phyloP scores from a whole-genome alignment of 2,113 vertebrate species.

The Calcarius ornatus region DNA sequence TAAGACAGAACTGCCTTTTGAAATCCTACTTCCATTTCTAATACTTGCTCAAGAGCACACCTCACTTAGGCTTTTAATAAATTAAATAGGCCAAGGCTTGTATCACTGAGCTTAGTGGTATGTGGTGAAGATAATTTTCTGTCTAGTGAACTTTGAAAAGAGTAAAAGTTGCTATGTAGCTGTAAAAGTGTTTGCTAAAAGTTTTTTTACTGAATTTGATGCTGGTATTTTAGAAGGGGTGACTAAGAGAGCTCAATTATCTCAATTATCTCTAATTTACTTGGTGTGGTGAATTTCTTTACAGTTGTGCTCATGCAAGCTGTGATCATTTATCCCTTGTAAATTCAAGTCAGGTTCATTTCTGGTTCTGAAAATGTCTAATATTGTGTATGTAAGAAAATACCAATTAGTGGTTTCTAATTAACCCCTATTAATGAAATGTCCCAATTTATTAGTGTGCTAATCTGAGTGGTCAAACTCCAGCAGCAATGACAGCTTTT shows the following conservation, averaged over 20 bases:
- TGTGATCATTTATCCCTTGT: neutral
- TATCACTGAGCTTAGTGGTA: neutral
- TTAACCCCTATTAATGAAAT: neutral
- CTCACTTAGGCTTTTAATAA: neutral
- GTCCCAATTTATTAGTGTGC: neutral
- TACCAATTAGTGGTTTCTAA: neutral
- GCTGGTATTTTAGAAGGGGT: neutral
- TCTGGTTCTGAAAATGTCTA: neutral
- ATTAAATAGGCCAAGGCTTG: neutral
- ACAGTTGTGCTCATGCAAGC: neutral
- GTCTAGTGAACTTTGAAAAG: neutral
- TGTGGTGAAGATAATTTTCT: neutral
- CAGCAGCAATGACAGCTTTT: neutral
- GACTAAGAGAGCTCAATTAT: neutral
- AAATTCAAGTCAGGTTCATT: neutral
- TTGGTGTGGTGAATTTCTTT: neutral
- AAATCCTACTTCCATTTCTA: neutral
- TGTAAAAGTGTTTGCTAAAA: neutral
- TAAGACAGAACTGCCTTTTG: neutral
- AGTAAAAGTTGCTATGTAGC: neutral
- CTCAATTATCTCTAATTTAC: neutral
- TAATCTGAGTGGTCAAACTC: neutral
- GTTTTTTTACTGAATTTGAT: neutral
- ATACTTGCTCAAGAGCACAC: neutral
- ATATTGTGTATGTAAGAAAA: neutral